phyloP scores from a whole-genome alignment of 2,113 vertebrate genomes.

The Tetraodon nigroviridis region DNA sequence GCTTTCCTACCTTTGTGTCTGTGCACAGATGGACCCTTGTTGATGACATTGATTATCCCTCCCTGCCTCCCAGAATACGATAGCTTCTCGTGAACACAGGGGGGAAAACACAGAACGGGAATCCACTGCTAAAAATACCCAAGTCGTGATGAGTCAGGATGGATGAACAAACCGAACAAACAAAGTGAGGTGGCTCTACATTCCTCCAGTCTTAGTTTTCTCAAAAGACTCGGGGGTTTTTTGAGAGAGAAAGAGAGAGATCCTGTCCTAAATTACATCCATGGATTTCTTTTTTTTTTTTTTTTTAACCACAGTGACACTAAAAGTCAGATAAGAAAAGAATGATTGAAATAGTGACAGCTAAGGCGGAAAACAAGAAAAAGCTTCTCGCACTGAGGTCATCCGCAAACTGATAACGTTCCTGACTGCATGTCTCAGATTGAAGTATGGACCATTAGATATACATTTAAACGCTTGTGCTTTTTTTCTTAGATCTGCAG shows the following conservation, averaged over 20 bases:
- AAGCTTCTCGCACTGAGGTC: slow-evolving; percentile 10
- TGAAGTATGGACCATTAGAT: too few species aligned
- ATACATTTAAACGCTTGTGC: too few species aligned
- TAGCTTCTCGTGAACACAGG: slow-evolving; percentile 27
- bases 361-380: slow-evolving; percentile 40
- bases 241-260: slow-evolving; percentile 2
- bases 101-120: slow-evolving; percentile 53
- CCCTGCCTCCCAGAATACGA: slow-evolving; percentile 46
- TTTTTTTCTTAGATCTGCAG: too few species aligned
- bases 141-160: slow-evolving; percentile 61
- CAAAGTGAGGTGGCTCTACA: slow-evolving; percentile 43
- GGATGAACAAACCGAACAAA: slow-evolving; percentile 45
- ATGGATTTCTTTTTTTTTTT: slow-evolving; percentile 39
- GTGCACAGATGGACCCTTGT: slow-evolving; percentile 11
- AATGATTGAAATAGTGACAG: slow-evolving; percentile 44
- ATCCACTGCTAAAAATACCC: slow-evolving; percentile 67
- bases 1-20: slow-evolving; percentile 17
- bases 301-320: slow-evolving; percentile 7
- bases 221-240: slow-evolving; percentile 35
- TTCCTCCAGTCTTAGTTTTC: slow-evolving; percentile 39
- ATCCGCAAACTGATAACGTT: too few species aligned
- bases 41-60: slow-evolving; percentile 49
- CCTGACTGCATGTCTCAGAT: too few species aligned
- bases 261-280: slow-evolving; percentile 17
- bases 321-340: slow-evolving; percentile 7